Conservation (phyloP, 2,888 invertebrate genomes). For the Chymomyza caudatula region DNA sequence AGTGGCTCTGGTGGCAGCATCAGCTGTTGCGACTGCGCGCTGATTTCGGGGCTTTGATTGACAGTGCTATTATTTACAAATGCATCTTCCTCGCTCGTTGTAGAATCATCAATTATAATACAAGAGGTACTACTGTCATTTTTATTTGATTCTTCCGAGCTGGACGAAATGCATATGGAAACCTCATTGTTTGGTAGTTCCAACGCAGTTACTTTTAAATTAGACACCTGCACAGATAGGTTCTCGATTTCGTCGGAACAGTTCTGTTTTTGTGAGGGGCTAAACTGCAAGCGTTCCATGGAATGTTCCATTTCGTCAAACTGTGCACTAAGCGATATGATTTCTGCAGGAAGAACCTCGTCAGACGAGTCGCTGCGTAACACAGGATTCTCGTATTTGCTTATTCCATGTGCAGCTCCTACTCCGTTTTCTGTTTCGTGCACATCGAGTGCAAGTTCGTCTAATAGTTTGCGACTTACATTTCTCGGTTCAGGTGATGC, state of each 20-base stretch:
- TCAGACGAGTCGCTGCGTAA: constrained; percentile 40
- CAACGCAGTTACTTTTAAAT: constrained; percentile 42
- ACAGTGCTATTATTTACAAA: constrained; percentile 4
- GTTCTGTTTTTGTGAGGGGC: constrained; percentile 20
- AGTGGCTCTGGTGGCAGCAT: constrained; percentile 17
- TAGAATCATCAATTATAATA: constrained; percentile 54
- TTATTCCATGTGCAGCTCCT: not conserved
- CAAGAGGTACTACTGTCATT: constrained; percentile 33
- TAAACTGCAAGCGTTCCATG: constrained; percentile 71
- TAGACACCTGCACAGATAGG: constrained; percentile 57
- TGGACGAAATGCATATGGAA: constrained; percentile 43
- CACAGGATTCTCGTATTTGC: constrained; percentile 40
- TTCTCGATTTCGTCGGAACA: constrained; percentile 41
- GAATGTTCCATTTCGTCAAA: constrained; percentile 40
- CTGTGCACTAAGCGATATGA: not conserved
- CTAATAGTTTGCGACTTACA: constrained; percentile 58
- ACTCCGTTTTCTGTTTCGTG: constrained; percentile 16
- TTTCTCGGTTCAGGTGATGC: constrained; percentile 24
- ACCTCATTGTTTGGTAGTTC: constrained; percentile 25
- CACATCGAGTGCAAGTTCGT: constrained; percentile 35
- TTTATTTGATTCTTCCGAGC: constrained; percentile 31
- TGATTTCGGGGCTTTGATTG: not conserved
- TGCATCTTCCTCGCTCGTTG: constrained; percentile 30
- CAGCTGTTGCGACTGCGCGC: constrained; percentile 32
- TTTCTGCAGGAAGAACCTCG: too few relatives aligned